Base-by-base conservation (phyloP, 2,797 vertebrate species). In the Syndactyla subalaris region DNA sequence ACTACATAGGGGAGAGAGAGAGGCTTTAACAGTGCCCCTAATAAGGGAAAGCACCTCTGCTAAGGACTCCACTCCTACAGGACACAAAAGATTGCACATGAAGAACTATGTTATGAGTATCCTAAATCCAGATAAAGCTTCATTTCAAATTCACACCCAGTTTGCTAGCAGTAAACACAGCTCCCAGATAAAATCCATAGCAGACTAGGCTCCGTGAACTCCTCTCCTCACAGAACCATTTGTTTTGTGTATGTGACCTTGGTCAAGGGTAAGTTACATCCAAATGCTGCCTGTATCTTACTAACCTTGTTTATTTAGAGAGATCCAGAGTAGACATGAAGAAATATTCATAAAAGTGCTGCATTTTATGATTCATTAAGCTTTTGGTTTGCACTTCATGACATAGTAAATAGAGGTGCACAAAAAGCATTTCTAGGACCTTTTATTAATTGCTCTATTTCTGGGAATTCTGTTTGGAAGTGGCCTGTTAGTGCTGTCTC, bases 401-500 rank as follows among this genome's bases (percentile, higher is more conserved):
- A 91, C 75, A 89, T 71, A 95, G 87, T 70, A 96, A 96, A 92
- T 81, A 87, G 39, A 92, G 86, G 39, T 21, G 16, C 74, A 82
- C 2, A 14, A 52, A 89, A 94, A 84, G 36, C 84, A 49, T 84
- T 94, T 86, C 58, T 45, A 82, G 30, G n/a, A 39, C 32, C n/a
- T 20, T 84, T 75, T 90, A 91, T 77, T 95, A 95, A 93, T 89
- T 92, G 86, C n/a, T 61, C 45, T 77, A 3, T 84, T 96, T 95
- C 93, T 94, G 90, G 85, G 79, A 95, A 96, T 91, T 95, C 81
- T 89, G 52, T 73, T 95, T 96, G 88, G 88, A 93, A 92, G 79
- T 43, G 32, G 81, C 63, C 78, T 79, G 54, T 55, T 72, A 89
- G 32, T 71, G 30, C 54, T 36, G 23, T 57, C 36, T 68, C 18